phyloP scores from a whole-genome alignment of 2,113 vertebrate species.

The Miniopterus natalensis region DNA sequence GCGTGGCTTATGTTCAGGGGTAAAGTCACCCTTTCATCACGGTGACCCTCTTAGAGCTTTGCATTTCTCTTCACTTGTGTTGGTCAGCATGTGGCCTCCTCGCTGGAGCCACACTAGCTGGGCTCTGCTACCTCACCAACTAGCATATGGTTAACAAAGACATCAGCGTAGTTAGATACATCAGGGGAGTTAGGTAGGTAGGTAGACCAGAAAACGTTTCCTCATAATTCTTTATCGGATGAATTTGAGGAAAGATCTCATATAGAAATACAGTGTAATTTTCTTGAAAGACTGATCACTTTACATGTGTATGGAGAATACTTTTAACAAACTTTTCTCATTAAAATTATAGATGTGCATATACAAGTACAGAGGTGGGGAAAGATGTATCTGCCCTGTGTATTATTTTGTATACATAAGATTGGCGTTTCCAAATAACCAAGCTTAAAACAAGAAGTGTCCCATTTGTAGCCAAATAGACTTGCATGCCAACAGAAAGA shows the following conservation, averaged over 20 bases:
- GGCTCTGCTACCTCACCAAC: constrained; percentile 68
- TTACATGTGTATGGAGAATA: constrained; percentile 52
- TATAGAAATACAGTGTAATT: constrained; percentile 44
- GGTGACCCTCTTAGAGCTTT: constrained; percentile 49
- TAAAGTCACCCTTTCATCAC: constrained; percentile 64
- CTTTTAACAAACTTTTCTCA: constrained; percentile 60
- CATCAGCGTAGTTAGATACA: not conserved
- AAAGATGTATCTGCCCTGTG: constrained; percentile 53
- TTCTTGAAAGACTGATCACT: constrained; percentile 54
- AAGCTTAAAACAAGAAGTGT: constrained; percentile 77
- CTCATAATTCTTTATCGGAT: constrained; percentile 21
- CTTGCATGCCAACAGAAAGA: constrained; percentile 89
- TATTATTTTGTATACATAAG: constrained; percentile 79
- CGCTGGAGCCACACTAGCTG: not conserved
- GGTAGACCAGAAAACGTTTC: constrained; percentile 50
- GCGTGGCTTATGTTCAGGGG: not conserved
- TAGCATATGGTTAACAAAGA: constrained; percentile 62
- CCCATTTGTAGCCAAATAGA: constrained; percentile 81
- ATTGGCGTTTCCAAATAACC: constrained; percentile 75
- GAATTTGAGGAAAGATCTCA: constrained; percentile 53
- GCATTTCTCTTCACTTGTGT: constrained; percentile 54
- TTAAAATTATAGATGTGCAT: constrained; percentile 71
- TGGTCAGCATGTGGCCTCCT: not conserved
- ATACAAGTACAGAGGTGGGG: constrained; percentile 56
- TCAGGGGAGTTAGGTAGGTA: constrained; percentile 23